Evolutionary conservation across 1,140 invertebrate species (phyloP), one percentile per base, ranked within the genome.

Genomic region (Panagrolaimus sp.): DNA sequence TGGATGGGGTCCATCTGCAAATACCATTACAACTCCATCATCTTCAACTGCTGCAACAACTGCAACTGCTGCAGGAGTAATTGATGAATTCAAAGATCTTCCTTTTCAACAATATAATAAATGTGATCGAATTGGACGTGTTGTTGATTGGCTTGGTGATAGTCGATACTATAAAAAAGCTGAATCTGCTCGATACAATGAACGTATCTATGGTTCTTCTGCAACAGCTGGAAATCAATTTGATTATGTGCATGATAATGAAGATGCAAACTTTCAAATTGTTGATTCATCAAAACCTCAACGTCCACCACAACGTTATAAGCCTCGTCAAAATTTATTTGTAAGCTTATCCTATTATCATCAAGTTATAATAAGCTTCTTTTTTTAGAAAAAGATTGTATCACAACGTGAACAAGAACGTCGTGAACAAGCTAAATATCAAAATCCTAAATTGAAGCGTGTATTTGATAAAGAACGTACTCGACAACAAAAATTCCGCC

Each of bases 91-190:
- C 66, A 43, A 53, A 8, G 66, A 68, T 11, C 65, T 82, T 38
- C 82, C 80, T 13, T 82, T 81, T 77, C 80, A 82, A 61, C 79
- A 70, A 45, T 82, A 79, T 71, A 82, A 82, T 69, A 83, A 83
- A 64, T 71, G 76, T 46, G 80, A 82, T 64, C 74, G 80, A 11
- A 72, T 82, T 47, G 80, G 80, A 7, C 77, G 80, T 61, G 79
- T 82, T 64, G 80, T 80, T 38, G 80, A 82, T 70, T 82, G 80
- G 80, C 65, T 83, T n/a, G 80, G 80, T 38, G 77, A 80, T 38
- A 79, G 82, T 62, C 75, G 79, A 11, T 81, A 73, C 70, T 80
- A 75, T 63, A 76, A 75, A 70, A 70, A 82, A 71, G 70, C 67
- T 61, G 74, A 75, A 53, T 74, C 44, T 20, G 75, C 71, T 62